phyloP scores from a whole-genome alignment of 1,140 invertebrate genomes.

The Aphelenchoides fujianensis region DNA sequence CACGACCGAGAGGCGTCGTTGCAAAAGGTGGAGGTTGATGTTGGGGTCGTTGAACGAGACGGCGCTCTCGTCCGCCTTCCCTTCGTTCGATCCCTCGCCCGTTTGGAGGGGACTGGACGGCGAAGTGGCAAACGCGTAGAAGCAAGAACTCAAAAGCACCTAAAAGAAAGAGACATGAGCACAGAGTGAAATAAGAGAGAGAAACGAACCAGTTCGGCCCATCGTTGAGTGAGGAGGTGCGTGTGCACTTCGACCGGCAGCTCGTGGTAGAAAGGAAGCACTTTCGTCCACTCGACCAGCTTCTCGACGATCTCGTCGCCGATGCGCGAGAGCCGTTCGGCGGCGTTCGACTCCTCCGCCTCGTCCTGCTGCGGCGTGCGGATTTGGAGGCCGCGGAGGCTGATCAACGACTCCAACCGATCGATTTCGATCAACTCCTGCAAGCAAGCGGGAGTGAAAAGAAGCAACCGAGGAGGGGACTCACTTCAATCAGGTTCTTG shows the following conservation, averaged over 20 bases:
- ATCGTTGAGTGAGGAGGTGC: slow-evolving; percentile 88
- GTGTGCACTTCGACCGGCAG: slow-evolving; percentile 85
- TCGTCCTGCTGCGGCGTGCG: slow-evolving; percentile 59
- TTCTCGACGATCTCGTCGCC: slow-evolving; percentile 69
- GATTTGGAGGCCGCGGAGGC: slow-evolving; percentile 74
- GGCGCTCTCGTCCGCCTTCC: slow-evolving; percentile 15
- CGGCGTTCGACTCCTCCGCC: slow-evolving; percentile 28
- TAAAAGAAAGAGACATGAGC: neutral
- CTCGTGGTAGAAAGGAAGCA: slow-evolving; percentile 90
- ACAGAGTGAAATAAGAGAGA: slow-evolving; percentile 16
- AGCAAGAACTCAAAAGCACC: slow-evolving; percentile 46
- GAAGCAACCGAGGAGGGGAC: too few relatives aligned
- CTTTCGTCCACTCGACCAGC: slow-evolving; percentile 95
- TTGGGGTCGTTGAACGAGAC: slow-evolving; percentile 45
- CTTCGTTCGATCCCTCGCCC: slow-evolving; percentile 8
- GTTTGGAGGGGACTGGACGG: slow-evolving; percentile 4
- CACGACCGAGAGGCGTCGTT: slow-evolving; percentile 53
- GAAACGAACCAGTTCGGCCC: slow-evolving; percentile 66
- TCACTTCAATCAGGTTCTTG: slow-evolving; percentile 58
- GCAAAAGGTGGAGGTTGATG: slow-evolving; percentile 53
- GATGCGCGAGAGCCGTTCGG: slow-evolving; percentile 51
- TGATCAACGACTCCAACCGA: slow-evolving; percentile 51
- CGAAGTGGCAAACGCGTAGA: slow-evolving; percentile 33
- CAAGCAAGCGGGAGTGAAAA: slow-evolving; percentile 32
- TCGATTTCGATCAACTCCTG: slow-evolving; percentile 61